Conservation (phyloP, 2,888 invertebrate species). For the Pecten maximus region DNA sequence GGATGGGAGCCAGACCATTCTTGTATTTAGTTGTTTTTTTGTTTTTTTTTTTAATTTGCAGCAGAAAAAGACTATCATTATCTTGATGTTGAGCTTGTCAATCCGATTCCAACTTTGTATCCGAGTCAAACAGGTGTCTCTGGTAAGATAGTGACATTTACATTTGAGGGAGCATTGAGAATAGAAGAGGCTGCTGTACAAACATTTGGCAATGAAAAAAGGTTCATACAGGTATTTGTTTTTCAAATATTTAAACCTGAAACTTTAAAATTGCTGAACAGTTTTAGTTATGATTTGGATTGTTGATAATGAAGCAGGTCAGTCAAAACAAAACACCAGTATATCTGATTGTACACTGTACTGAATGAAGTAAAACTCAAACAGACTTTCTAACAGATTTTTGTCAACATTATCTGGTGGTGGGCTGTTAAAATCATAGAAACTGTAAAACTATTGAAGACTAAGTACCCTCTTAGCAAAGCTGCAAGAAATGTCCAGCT, state of each 20-base stretch:
- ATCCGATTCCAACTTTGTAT: slow-evolving; percentile 49
- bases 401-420: too few species aligned
- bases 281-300: too few species aligned
- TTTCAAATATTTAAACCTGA: neutral
- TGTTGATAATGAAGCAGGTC: too few species aligned
- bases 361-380: too few species aligned
- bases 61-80: neutral
- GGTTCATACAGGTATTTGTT: slow-evolving; percentile 13
- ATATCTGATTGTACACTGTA: too few species aligned
- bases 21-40: neutral
- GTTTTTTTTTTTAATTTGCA: slow-evolving; percentile 38
- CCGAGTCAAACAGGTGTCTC: slow-evolving; percentile 53
- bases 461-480: too few species aligned
- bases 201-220: slow-evolving; percentile 48
- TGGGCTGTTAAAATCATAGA: too few species aligned
- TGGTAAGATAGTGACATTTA: slow-evolving; percentile 49
- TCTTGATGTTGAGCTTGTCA: slow-evolving; percentile 23
- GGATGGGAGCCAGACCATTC: too few species aligned
- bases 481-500: too few species aligned
- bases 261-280: neutral
- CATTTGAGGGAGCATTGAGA: slow-evolving; percentile 41
- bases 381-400: too few species aligned
- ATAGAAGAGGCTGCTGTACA: slow-evolving; percentile 48
- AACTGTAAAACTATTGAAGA: too few species aligned
- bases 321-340: too few species aligned